A percentile compares a stretch with the other conserved stretches of the same genome.
Evolutionary conservation across 2,888 invertebrate genomes (phyloP).

Genomic region (Ennomos erosarius): DNA sequence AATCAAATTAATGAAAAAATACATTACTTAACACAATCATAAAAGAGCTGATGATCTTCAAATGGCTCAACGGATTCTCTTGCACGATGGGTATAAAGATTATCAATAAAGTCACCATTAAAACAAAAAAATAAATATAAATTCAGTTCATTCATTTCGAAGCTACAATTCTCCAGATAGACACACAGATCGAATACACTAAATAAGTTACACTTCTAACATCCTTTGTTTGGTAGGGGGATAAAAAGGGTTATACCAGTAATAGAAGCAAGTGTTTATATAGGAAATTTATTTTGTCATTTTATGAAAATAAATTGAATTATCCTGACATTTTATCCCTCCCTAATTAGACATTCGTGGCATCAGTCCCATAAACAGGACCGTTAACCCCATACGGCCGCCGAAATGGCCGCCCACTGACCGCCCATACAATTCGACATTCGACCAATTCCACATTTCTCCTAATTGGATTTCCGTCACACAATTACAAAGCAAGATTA

Average conservation of each 20-base stretch:
- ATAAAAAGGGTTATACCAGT: too few relatives aligned
- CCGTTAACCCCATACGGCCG: slow-evolving; percentile 21
- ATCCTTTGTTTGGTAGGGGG: too few relatives aligned
- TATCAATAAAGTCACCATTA: too few relatives aligned
- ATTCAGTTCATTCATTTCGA: neutral
- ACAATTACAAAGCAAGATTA: slow-evolving; percentile 67
- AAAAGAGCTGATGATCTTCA: too few relatives aligned
- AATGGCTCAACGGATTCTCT: too few relatives aligned
- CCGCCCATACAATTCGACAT: slow-evolving; percentile 27
- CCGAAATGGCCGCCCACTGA: slow-evolving; percentile 27
- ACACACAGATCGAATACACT: too few relatives aligned
- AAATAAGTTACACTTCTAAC: too few relatives aligned
- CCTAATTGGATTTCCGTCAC: slow-evolving; percentile 62
- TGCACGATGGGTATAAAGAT: too few relatives aligned
- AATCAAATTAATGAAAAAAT: too few relatives aligned
- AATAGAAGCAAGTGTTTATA: neutral
- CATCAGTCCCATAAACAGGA: slow-evolving; percentile 23
- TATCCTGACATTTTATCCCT: slow-evolving; percentile 5
- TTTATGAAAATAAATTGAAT: slow-evolving; percentile 9
- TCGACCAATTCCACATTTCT: slow-evolving; percentile 34
- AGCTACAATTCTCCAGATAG: too few relatives aligned
- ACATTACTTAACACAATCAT: too few relatives aligned
- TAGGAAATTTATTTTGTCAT: neutral
- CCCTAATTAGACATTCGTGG: slow-evolving; percentile 25
- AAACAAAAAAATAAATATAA: too few relatives aligned